Conservation (phyloP, 2,797 vertebrate species). For the Yasuhikotakia modesta region DNA sequence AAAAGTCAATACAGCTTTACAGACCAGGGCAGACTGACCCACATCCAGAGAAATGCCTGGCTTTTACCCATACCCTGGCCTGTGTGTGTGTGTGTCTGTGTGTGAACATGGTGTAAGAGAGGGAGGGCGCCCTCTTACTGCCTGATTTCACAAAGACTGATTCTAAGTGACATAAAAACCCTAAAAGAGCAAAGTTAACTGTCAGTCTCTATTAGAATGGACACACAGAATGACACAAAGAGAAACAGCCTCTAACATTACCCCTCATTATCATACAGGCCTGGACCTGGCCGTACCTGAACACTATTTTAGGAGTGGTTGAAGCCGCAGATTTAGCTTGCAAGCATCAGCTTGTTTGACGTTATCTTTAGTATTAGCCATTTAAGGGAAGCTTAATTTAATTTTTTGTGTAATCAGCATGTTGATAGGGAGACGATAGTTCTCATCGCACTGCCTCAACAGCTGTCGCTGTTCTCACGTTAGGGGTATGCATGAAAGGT, state of each 20-base stretch:
- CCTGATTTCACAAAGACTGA: constrained; percentile 91
- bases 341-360: constrained; percentile 47
- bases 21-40: constrained; percentile 73
- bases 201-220: constrained; percentile 91
- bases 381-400: constrained; percentile 16
- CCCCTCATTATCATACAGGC: constrained; percentile 88
- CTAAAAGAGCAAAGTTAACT: constrained; percentile 95
- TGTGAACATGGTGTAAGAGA: constrained; percentile 19
- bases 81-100: not conserved
- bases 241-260: constrained; percentile 84
- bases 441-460: constrained; percentile 24
- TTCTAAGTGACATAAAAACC: constrained; percentile 90
- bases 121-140: constrained; percentile 84
- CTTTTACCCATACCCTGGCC: constrained; percentile 45
- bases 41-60: constrained; percentile 68
- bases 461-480: constrained; percentile 59
- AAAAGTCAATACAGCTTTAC: constrained; percentile 83
- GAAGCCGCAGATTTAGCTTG: constrained; percentile 32
- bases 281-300: constrained; percentile 82
- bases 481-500: constrained; percentile 41
- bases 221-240: constrained; percentile 87
- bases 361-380: constrained; percentile 20
- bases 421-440: not conserved
- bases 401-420: constrained; percentile 9
- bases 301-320: constrained; percentile 43